A percentile compares a stretch with the other conserved stretches of the same genome.
These are phyloP conservation scores for Chelonoidis abingdonii DNA, from an alignment of 2,113 vertebrate species.

Conservation along the genomic window DNA sequence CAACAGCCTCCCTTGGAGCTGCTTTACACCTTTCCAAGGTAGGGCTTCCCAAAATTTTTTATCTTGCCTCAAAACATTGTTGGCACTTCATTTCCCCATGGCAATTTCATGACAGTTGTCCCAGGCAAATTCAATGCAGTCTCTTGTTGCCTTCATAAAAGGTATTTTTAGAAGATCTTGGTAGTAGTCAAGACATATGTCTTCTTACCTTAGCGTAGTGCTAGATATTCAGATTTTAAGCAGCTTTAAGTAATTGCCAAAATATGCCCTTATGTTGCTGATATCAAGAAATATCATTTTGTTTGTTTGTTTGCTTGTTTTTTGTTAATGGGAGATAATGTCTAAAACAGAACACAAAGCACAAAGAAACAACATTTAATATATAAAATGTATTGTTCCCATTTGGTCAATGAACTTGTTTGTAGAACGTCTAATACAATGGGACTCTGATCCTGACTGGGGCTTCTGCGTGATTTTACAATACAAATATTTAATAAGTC, in stretches of 20 bases:
- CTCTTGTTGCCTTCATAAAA: not conserved
- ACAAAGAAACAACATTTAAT: not conserved
- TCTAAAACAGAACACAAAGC: not conserved
- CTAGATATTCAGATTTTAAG: not conserved
- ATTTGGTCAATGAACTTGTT: not conserved
- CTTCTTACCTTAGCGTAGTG: not conserved
- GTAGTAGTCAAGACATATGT: not conserved
- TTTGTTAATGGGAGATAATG: not conserved
- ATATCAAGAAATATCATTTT: not conserved
- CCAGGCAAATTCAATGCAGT: not conserved
- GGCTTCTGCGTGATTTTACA: not conserved
- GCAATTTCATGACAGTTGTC: slow-evolving; percentile 57
- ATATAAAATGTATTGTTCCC: not conserved
- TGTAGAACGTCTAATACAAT: not conserved
- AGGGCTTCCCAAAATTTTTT: not conserved
- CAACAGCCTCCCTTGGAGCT: not conserved
- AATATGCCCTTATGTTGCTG: not conserved
- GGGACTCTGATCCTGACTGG: not conserved
- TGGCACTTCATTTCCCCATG: slow-evolving; percentile 23
- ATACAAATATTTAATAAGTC: not conserved
- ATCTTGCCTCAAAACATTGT: slow-evolving; percentile 45
- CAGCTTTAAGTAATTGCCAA: not conserved
- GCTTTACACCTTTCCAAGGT: slow-evolving; percentile 1
- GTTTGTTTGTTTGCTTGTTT: too few relatives aligned
- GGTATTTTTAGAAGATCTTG: not conserved